Percentiles rank a stretch among this genome's conserved stretches.
phyloP scores from a whole-genome alignment of 2,113 vertebrate species.

The Zootoca vivipara region DNA sequence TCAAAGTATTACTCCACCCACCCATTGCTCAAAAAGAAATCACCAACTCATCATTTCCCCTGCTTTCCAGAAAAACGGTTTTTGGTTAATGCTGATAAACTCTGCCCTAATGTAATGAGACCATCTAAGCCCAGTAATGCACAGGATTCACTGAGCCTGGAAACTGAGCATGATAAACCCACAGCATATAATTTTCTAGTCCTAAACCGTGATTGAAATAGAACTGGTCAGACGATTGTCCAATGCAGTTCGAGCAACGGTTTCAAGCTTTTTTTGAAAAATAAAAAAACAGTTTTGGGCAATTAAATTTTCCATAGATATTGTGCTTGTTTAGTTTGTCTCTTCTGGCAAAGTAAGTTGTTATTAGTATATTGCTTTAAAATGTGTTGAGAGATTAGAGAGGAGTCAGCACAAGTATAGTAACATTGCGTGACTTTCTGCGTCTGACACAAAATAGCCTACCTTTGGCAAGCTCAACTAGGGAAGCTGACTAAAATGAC shows the following conservation, averaged over 20 bases:
- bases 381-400: slow-evolving; percentile 74
- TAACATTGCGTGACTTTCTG: slow-evolving; percentile 46
- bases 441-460: slow-evolving; percentile 50
- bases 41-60: background rate
- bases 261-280: slow-evolving; percentile 61
- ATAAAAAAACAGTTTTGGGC: slow-evolving; percentile 46
- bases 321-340: slow-evolving; percentile 67
- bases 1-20: background rate
- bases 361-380: slow-evolving; percentile 71
- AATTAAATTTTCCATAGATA: slow-evolving; percentile 53
- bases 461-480: accelerated
- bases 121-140: slow-evolving; percentile 34
- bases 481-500: background rate
- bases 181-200: slow-evolving; percentile 49
- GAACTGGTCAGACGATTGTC: slow-evolving; percentile 54
- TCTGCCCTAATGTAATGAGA: slow-evolving; percentile 51
- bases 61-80: slow-evolving; percentile 4
- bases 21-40: background rate
- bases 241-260: slow-evolving; percentile 49
- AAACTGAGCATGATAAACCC: slow-evolving; percentile 45
- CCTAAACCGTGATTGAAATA: slow-evolving; percentile 38
- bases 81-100: slow-evolving; percentile 10
- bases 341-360: slow-evolving; percentile 62
- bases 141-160: slow-evolving; percentile 60
- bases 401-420: slow-evolving; percentile 64